Base-by-base conservation (phyloP, 1,140 invertebrate species). In the Alviniconcha marisindica region DNA sequence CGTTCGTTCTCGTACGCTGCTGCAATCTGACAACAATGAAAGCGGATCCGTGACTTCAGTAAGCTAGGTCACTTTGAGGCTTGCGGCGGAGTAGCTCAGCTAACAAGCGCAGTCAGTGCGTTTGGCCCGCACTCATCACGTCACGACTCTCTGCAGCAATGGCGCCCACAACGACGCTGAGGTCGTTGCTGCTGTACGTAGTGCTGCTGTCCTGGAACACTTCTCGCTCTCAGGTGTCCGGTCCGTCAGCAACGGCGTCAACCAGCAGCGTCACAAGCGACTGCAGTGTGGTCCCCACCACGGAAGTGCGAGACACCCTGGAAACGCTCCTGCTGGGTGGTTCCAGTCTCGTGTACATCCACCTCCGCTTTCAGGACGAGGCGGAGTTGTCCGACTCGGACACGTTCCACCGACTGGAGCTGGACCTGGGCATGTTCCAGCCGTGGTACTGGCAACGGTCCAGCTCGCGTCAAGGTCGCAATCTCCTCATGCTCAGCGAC, bases 401-500 rank as follows among this genome's bases (percentile, higher is more conserved):
- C 2, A 44, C 1, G 21, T 76, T 76, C 73, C 4, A 76, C 38
- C 38, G 38, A 7, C n/a, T 76, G n/a, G 24, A 40, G 42, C 15
- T 24, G 24, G 73, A 76, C 73, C 73, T 76, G 3, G 73, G 73
- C 36, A 42, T 76, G 3, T 76, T 76, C n/a, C 38, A 44, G 15
- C 73, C 73, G 38, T 44, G 38, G 42, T 40, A 4, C 5, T 76
- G 73, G 73, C 36, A 28, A n/a, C 73, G 73, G 10, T 42, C 73
- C 7, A 76, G 10, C 18, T 76, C 73, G 0, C 73, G 73, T n/a
- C 73, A 87, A 28, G 89, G 88, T 33, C 83, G 83, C 71, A 87
- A 83, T 15, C 48, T 90, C 12, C 83, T 89, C 36, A 85, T 86
- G 74, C 74, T 90, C 38, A 85, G 83, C 24, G 84, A 86, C 44